phyloP scores from a whole-genome alignment of 1,140 invertebrate species.

The Caenorhabditis briggsae region DNA sequence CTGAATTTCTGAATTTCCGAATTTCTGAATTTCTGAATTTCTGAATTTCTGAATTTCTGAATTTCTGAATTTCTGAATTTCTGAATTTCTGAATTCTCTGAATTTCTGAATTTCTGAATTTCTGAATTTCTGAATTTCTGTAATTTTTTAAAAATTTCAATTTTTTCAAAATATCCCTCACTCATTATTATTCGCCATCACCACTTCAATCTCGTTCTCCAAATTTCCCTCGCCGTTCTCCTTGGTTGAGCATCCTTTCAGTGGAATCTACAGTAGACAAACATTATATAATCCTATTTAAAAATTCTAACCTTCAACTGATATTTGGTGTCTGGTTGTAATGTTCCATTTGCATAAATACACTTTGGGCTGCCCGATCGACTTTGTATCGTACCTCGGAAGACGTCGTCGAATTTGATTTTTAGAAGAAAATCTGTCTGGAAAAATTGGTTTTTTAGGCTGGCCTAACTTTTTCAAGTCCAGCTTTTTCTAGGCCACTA shows the following conservation, averaged over 20 bases:
- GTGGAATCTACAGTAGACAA: conserved; percentile 69
- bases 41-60: background rate
- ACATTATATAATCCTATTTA: conserved; percentile 18
- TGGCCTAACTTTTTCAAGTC: no score
- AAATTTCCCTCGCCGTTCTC: conserved; percentile 74
- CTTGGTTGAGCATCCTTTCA: conserved; percentile 73
- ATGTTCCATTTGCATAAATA: conserved; percentile 76
- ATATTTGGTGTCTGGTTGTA: conserved; percentile 72
- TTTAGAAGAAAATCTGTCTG: conserved; percentile 73
- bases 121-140: no score
- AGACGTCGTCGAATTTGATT: conserved; percentile 72
- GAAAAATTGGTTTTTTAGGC: conserved; percentile 7
- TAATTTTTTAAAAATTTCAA: no score
- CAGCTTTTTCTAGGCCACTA: no score
- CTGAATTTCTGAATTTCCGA: no score
- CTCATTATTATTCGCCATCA: conserved; percentile 64
- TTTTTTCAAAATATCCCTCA: no score
- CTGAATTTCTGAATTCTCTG: no score
- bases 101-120: no score
- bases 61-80: background rate
- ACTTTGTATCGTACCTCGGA: conserved; percentile 74
- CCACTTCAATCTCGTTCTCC: conserved; percentile 75
- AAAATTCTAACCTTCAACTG: conserved; percentile 73
- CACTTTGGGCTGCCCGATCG: conserved; percentile 76
- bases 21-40: no score